Evolutionary conservation across 2,888 invertebrate genomes (phyloP), one percentile per base, ranked within the genome.

Genomic region (Xestia c-nigrum): DNA sequence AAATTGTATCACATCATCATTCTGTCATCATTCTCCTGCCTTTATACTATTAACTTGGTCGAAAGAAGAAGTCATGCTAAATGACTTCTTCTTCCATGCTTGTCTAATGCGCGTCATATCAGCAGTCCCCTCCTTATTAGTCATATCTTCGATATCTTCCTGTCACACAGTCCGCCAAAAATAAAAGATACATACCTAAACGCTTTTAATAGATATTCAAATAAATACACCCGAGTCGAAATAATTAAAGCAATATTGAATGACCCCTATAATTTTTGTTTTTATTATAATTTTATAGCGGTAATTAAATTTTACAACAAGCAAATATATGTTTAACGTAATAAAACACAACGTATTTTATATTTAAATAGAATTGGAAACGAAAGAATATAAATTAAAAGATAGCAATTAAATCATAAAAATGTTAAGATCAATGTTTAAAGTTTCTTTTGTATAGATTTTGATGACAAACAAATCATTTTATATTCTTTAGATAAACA

Each of bases 251-350:
- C 21, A 61, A 66, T 63, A 74, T 64, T 64, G n/a, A 70, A 77
- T 66, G 47, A 70, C n/a, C 61, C 67, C 57, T 57, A 61, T 65
- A 68, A 61, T 76, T 65, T 72, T 55, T 46, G 43, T 24, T 78
- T 73, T 74, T 47, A 82, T 75, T 80, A 71, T 64, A 52, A 59
- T 68, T 72, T 79, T 85, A 78, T 85, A 65, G 46, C 59, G 14
- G 47, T n/a, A 21, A 82, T 85, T 66, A 80, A 85, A 78, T 82
- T 80, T 80, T 75, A 86, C 59, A 67, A 81, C 74, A 64, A 80
- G 69, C 65, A 79, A 66, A 81, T 72, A 64, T 66, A 76, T 78
- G 72, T 80, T 64, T 74, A 69, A 74, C 52, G 72, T 69, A 65
- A 74, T 81, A 81, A 85, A 75, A 71, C 57, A 43, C 47, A 71